Evolutionary conservation across 2,797 vertebrate species (phyloP), one percentile per base, ranked within the genome.

Genomic region (Myotis myotis): DNA sequence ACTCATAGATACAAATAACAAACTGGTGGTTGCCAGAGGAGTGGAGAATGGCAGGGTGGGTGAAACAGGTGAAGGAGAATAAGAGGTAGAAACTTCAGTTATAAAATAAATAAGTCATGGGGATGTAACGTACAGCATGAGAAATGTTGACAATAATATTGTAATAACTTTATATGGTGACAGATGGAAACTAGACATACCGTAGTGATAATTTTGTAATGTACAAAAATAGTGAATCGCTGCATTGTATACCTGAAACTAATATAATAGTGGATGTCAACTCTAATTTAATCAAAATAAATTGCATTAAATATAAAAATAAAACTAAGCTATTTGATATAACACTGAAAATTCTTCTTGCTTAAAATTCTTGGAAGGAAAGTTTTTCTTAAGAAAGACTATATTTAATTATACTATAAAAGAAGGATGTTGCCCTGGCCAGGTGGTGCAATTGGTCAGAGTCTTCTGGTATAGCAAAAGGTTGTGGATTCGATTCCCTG

Each of bases 361-460:
- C 33, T 94, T 76, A 90, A 90, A 95, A 74, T 83, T 87, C 81
- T 89, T 91, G n/a, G 15, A 76, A 94, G 19, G 41, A 16, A 79
- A 86, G 23, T 87, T 88, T 83, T 87, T 93, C 51, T 70, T 41
- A 93, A 28, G 4, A 85, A 76, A n/a, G 38, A 66, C 9, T 57
- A 68, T 8, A 57, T 88, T 91, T 85, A 72, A 53, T 53, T 76
- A 3, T 91, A 85, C 66, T 87, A 49, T 75, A 19, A 78, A 81
- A 92, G 53, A 83, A 3, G 9, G 38, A 17, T 80, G 25, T 66
- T 92, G 30, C 62, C 30, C 16, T n/a, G 62, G 30, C 62, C 15
- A 17, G 62, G 30, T 64, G 62, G 62, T n/a, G 6, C 30, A 64
- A 16, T 64, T 64, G 30, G 62, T 16, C 60, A n/a, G 62, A n/a